These are phyloP conservation scores for Xyrauchen texanus DNA, from an alignment of 2,113 vertebrate genomes.

Conservation along the genomic window DNA sequence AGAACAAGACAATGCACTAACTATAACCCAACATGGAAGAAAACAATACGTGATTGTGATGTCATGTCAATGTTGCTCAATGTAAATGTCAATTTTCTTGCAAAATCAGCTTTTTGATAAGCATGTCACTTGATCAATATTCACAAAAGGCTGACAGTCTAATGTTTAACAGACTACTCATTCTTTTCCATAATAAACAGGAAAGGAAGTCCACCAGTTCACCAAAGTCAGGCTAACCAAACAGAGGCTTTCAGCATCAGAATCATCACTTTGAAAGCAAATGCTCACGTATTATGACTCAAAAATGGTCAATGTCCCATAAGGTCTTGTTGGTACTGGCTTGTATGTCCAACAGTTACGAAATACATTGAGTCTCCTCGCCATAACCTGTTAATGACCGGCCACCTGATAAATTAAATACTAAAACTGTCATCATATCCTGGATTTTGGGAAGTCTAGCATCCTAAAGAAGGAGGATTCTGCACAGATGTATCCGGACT, in stretches of 20 bases:
- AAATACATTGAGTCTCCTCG: not conserved
- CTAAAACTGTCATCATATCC: conserved; percentile 26
- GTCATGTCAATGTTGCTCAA: not conserved
- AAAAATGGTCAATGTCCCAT: conserved; percentile 8
- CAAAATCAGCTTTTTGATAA: not conserved
- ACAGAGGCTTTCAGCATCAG: conserved; percentile 27
- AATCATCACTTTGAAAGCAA: conserved; percentile 31
- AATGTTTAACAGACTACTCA: conserved; percentile 1
- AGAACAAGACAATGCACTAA: no score
- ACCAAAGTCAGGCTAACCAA: not conserved
- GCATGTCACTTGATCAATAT: not conserved
- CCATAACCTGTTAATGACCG: no score
- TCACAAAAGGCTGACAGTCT: not conserved
- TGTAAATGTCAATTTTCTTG: not conserved
- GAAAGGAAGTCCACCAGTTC: not conserved
- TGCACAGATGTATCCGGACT: conserved; percentile 53
- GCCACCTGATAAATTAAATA: conserved; percentile 30
- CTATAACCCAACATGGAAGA: no score
- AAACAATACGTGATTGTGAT: no score
- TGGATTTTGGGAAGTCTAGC: conserved; percentile 13
- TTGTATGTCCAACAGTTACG: conserved; percentile 2
- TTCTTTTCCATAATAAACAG: not conserved
- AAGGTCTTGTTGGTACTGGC: conserved; percentile 16
- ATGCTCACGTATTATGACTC: not conserved
- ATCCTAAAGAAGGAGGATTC: conserved; percentile 38